A percentile compares a stretch with the other conserved stretches of the same genome.
Evolutionary conservation across 2,888 invertebrate species (phyloP).

Genomic region (Drosophila diplacantha): DNA sequence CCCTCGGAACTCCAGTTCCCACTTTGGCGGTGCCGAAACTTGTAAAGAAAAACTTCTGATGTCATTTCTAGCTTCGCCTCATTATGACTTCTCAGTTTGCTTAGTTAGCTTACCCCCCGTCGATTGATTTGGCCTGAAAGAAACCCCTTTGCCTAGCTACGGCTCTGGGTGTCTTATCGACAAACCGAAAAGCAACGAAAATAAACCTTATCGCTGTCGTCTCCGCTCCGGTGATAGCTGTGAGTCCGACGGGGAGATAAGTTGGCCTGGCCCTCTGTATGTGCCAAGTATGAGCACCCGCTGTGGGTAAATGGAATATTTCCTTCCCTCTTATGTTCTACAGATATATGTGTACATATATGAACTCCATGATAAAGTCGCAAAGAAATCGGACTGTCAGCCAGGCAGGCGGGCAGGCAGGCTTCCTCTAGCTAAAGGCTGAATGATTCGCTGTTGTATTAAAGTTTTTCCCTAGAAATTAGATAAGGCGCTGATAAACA

Average conservation of each 20-base stretch:
- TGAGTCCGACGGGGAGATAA: slow-evolving; percentile 53
- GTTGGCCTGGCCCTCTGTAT: slow-evolving; percentile 43
- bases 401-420: no score
- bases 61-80: slow-evolving; percentile 23
- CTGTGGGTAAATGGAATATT: slow-evolving; percentile 25
- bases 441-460: slow-evolving; percentile 15
- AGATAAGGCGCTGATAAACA: slow-evolving; percentile 13
- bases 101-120: background rate
- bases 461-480: slow-evolving; percentile 8
- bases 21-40: slow-evolving; percentile 1
- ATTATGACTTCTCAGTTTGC: slow-evolving; percentile 2
- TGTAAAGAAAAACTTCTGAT: slow-evolving; percentile 22
- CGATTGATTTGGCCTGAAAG: slow-evolving; percentile 1
- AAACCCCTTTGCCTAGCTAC: slow-evolving; percentile 22
- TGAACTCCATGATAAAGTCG: slow-evolving; percentile 28
- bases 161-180: slow-evolving; percentile 36
- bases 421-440: slow-evolving; percentile 12
- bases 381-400: slow-evolving; percentile 12
- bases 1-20: background rate
- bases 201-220: slow-evolving; percentile 56
- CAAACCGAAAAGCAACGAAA: slow-evolving; percentile 44
- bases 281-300: slow-evolving; percentile 8
- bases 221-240: slow-evolving; percentile 55
- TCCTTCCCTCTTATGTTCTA: background rate
- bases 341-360: background rate